Percentiles rank a stretch among this genome's conserved stretches.
Evolutionary conservation across 2,797 vertebrate genomes (phyloP).

Genomic region (Sebastes diploproa): DNA sequence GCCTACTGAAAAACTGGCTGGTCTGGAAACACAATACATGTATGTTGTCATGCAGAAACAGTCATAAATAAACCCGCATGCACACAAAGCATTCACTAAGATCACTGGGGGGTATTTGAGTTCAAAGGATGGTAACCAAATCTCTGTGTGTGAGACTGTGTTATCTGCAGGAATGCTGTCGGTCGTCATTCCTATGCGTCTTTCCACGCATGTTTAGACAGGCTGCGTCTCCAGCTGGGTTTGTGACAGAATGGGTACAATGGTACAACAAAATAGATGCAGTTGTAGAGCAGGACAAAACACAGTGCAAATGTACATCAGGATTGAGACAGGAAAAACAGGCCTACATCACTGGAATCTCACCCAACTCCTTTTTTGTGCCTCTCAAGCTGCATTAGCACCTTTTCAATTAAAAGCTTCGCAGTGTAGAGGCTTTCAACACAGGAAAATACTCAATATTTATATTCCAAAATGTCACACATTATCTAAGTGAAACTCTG

Average conservation of each 20-base stretch:
- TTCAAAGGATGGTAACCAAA: constrained; percentile 41
- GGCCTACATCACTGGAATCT: neutral
- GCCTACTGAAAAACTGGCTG: neutral
- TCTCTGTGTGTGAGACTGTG: constrained; percentile 18
- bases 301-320: neutral
- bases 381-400: constrained; percentile 5
- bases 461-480: neutral
- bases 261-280: constrained; percentile 34
- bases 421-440: neutral
- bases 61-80: constrained; percentile 18
- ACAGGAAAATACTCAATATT: neutral
- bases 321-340: neutral
- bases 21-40: constrained; percentile 14
- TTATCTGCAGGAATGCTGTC: constrained; percentile 68
- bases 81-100: constrained; percentile 10
- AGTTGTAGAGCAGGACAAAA: constrained; percentile 9
- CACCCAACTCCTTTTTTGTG: neutral
- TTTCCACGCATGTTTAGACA: constrained; percentile 62
- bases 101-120: constrained; percentile 17
- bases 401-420: constrained; percentile 13
- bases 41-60: constrained; percentile 23
- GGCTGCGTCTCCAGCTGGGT: constrained; percentile 58
- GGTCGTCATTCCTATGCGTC: constrained; percentile 57
- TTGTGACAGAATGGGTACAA: constrained; percentile 73
- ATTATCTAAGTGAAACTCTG: neutral